phyloP scores from a whole-genome alignment of 2,888 invertebrate species.

The Loripinus fragilis region DNA sequence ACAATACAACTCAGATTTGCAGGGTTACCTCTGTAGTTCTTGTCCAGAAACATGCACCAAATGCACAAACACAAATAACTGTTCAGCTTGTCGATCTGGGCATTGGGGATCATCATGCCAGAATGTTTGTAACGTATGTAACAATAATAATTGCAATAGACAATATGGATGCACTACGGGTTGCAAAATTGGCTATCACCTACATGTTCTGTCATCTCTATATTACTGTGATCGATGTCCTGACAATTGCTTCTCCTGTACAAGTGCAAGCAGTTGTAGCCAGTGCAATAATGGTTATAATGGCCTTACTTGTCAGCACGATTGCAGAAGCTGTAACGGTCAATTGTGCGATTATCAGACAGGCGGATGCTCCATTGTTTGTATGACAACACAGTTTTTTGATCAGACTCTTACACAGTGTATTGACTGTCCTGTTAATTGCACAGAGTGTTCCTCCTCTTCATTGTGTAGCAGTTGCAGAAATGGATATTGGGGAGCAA shows the following conservation, averaged over 20 bases:
- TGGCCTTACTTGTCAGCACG: background rate
- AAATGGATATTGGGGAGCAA: background rate
- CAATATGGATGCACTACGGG: background rate
- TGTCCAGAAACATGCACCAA: too few species aligned
- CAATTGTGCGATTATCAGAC: background rate
- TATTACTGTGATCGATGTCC: background rate
- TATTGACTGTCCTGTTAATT: background rate
- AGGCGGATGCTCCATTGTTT: background rate
- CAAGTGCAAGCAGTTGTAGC: background rate
- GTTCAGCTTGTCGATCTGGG: too few species aligned
- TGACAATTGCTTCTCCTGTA: background rate
- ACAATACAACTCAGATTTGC: too few species aligned
- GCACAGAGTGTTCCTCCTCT: background rate
- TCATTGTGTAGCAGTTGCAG: background rate
- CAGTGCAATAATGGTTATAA: too few species aligned
- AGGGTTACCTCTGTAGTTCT: too few species aligned
- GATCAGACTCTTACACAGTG: background rate
- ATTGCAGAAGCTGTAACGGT: background rate
- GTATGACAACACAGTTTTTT: background rate
- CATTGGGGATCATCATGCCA: too few species aligned
- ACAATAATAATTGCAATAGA: too few species aligned
- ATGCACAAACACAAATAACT: too few species aligned
- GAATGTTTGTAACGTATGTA: too few species aligned
- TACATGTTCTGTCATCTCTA: background rate
- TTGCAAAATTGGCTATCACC: background rate